Evolutionary conservation across 2,797 vertebrate genomes (phyloP), one percentile per base, ranked within the genome.

Genomic region (Peromyscus attwateri): DNA sequence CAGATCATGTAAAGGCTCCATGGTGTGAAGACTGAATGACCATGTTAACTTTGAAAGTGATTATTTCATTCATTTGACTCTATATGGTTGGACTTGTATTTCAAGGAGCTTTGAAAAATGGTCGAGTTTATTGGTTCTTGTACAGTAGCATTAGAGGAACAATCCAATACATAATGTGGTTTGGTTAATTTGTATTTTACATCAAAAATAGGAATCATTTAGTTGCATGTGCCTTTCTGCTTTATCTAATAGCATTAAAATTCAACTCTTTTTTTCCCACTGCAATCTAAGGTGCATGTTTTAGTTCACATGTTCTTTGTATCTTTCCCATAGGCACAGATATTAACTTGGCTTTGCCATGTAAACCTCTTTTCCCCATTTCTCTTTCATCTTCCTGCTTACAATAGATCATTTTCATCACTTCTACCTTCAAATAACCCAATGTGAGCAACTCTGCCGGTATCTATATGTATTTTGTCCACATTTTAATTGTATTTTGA

Each of bases 41-140:
- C 77, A 91, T 57, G 13, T 62, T 91, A 71, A 92, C 64, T 93
- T 91, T 27, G 14, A 94, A 84, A 92, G 66, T 6, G 14, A 89
- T 91, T 84, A 91, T 85, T 97, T 87, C 25, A 66, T 95, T 87
- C 89, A 87, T 89, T 95, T 92, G 46, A 91, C 52, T 88, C 40
- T 57, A 21, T n/a, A 60, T 55, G 62, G 1, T 82, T 92, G 29
- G 29, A 66, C 10, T 81, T 81, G 71, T 68, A 90, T 93, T 93
- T 80, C 21, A 77, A 49, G 66, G 23, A 95, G 5, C 8, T 75
- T 88, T 93, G 23, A 37, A 71, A 84, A 77, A 40, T 19, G 23
- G 2, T 88, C 21, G 62, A 68, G 19, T 64, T 52, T 83, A 92
- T 77, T 95, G 77, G 16, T 52, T 92, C 31, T 89, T 7, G 27